Evolutionary conservation across 1,140 invertebrate genomes (phyloP).

Genomic region (Tetramorium simillimum): DNA sequence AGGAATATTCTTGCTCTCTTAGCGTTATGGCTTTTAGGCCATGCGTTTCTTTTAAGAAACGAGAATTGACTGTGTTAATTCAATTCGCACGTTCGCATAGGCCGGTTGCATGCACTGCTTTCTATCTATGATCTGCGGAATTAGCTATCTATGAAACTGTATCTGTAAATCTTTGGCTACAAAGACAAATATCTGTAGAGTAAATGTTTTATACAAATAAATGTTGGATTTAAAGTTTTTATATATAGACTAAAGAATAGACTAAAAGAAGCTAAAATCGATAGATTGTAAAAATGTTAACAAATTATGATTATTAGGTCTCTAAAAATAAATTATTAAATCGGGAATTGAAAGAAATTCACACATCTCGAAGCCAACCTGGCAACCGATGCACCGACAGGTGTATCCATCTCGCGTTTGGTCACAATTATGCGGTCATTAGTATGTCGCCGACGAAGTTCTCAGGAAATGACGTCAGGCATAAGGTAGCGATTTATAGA

Average conservation of each 20-base stretch:
- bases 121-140: neutral
- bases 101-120: neutral
- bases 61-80: slow-evolving; percentile 70
- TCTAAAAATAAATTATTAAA: slow-evolving; percentile 43
- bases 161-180: neutral
- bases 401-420: slow-evolving; percentile 46
- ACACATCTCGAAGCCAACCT: slow-evolving; percentile 17
- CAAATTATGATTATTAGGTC: neutral
- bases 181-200: neutral
- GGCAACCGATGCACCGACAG: slow-evolving; percentile 20
- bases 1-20: slow-evolving; percentile 66
- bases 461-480: slow-evolving; percentile 75
- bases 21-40: slow-evolving; percentile 31
- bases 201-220: neutral
- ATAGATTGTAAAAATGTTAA: neutral
- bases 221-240: neutral
- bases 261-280: neutral
- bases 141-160: neutral
- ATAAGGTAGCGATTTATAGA: slow-evolving; percentile 69
- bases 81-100: slow-evolving; percentile 65
- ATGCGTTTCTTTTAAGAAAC: slow-evolving; percentile 59
- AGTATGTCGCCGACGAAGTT: slow-evolving; percentile 70
- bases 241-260: too few species aligned
- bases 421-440: slow-evolving; percentile 69
- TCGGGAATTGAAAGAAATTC: slow-evolving; percentile 34